phyloP scores from a whole-genome alignment of 2,113 vertebrate genomes.

The Centrocercus urophasianus region DNA sequence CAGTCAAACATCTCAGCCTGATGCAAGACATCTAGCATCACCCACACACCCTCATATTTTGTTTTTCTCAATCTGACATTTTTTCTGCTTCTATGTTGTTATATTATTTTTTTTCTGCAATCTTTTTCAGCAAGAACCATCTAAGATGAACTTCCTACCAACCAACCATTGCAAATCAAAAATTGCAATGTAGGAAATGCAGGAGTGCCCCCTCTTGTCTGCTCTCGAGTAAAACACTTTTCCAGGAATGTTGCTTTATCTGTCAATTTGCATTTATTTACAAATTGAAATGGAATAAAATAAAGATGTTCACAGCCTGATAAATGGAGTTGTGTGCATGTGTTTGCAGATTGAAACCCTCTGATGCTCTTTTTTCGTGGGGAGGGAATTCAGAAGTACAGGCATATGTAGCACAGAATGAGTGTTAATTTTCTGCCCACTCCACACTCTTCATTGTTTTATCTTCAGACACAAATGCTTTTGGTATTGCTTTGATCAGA shows the following conservation, averaged over 20 bases:
- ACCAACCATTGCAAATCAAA: neutral
- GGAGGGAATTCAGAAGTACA: neutral
- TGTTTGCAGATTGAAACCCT: neutral
- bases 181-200: conserved; percentile 41
- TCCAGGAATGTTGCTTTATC: neutral
- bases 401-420: rapidly evolving
- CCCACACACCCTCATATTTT: neutral
- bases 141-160: neutral
- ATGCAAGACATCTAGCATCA: neutral
- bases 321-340: neutral
- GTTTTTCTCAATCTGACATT: neutral
- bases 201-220: conserved; percentile 73
- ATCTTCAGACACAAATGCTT: conserved; percentile 28
- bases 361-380: neutral
- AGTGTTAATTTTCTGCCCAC: conserved; percentile 16
- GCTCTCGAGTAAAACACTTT: conserved; percentile 32
- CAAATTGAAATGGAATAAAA: neutral
- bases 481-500: conserved; percentile 58
- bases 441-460: conserved; percentile 14
- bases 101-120: conserved; percentile 34
- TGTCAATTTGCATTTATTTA: neutral
- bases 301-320: neutral
- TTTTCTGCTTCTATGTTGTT: conserved; percentile 9
- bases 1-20: neutral
- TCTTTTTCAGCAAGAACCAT: neutral